These are phyloP conservation scores for Sciurus carolinensis DNA, from an alignment of 2,797 vertebrate species.

Conservation along the genomic window DNA sequence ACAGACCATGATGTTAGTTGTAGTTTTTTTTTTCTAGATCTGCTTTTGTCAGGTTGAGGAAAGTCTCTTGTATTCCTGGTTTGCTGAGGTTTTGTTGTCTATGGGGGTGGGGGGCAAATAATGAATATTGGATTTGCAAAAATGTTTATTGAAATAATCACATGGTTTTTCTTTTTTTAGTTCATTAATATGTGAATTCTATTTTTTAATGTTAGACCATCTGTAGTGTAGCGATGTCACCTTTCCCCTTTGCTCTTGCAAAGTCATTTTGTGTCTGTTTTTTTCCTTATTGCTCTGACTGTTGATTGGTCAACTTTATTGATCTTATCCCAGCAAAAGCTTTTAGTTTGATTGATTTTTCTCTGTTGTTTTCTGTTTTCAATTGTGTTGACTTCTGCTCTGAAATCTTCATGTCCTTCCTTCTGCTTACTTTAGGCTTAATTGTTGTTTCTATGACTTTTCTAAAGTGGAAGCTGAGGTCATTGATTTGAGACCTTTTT, in stretches of 20 bases:
- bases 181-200: not conserved
- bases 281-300: not conserved
- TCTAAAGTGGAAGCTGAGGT: not conserved
- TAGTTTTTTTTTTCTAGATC: not conserved
- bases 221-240: not conserved
- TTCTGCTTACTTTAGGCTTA: not conserved
- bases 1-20: not conserved
- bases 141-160: not conserved
- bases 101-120: not conserved
- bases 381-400: not conserved
- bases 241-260: not conserved
- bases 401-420: not conserved
- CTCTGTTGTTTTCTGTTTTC: not conserved
- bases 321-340: not conserved
- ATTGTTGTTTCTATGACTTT: not conserved
- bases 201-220: not conserved
- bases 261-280: not conserved
- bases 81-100: not conserved
- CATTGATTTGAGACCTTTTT: not conserved
- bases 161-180: not conserved
- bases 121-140: not conserved
- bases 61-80: not conserved
- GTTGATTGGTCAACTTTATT: not conserved
- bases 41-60: not conserved
- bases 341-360: not conserved